Conservation (phyloP, 2,888 invertebrate genomes). For the Heliconius hortense region DNA sequence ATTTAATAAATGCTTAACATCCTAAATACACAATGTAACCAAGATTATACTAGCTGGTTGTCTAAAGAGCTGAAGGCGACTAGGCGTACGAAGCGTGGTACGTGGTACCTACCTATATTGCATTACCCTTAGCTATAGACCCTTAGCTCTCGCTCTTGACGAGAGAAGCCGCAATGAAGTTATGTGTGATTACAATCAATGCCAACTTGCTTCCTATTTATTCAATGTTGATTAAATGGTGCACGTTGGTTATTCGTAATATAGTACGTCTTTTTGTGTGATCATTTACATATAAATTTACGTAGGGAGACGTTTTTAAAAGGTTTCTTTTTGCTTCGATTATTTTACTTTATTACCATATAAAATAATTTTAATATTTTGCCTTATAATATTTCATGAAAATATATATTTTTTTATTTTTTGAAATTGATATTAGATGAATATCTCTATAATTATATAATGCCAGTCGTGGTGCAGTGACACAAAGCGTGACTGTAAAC, state of each 20-base stretch:
- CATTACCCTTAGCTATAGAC: neutral
- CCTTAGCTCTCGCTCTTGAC: conserved; percentile 2
- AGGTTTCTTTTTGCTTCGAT: neutral
- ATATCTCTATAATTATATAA: too few species aligned
- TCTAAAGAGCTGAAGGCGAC: conserved; percentile 3
- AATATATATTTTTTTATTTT: too few species aligned
- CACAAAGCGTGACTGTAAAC: too few species aligned
- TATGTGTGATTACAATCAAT: conserved; percentile 27
- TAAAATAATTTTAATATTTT: too few species aligned
- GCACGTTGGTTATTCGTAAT: neutral
- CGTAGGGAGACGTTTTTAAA: neutral
- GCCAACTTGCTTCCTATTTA: conserved; percentile 15
- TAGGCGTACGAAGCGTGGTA: neutral
- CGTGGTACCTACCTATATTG: neutral
- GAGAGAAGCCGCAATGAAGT: conserved; percentile 16
- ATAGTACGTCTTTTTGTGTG: neutral
- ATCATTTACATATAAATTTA: neutral
- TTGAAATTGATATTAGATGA: too few species aligned
- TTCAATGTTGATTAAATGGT: conserved; percentile 27
- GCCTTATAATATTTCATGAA: too few species aligned
- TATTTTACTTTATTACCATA: too few species aligned
- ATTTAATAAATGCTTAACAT: neutral
- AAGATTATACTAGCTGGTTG: neutral
- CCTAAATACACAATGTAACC: neutral
- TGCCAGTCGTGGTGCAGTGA: too few species aligned